phyloP scores from a whole-genome alignment of 2,888 invertebrate genomes.

The Leptinotarsa tumamoca region DNA sequence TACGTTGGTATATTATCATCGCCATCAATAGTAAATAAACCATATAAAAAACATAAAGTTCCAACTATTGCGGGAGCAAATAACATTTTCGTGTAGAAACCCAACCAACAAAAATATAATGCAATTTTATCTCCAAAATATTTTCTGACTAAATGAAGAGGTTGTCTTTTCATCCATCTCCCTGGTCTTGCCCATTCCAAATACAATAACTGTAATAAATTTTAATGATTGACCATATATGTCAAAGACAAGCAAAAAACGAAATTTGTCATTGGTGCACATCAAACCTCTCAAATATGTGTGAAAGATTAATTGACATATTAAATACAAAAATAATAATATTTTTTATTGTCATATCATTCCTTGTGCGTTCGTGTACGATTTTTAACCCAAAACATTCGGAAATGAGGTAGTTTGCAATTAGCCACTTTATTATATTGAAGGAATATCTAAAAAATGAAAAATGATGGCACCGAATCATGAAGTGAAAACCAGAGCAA shows the following conservation, averaged over 20 bases:
- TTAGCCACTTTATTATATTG: too few relatives aligned
- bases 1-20: slow-evolving; percentile 85
- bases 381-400: too few relatives aligned
- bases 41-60: slow-evolving; percentile 87
- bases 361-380: too few relatives aligned
- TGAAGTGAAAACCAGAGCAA: too few relatives aligned
- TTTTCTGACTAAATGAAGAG: slow-evolving; percentile 86
- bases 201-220: slow-evolving; percentile 78
- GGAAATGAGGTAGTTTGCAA: too few relatives aligned
- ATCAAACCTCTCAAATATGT: too few relatives aligned
- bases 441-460: too few relatives aligned
- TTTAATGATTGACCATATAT: neutral
- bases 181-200: slow-evolving; percentile 92
- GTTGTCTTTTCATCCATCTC: slow-evolving; percentile 93
- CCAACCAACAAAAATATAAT: slow-evolving; percentile 92
- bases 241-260: slow-evolving; percentile 5
- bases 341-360: too few relatives aligned
- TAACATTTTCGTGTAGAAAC: slow-evolving; percentile 91
- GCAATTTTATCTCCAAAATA: slow-evolving; percentile 95
- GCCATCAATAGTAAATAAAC: slow-evolving; percentile 84
- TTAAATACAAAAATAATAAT: too few relatives aligned
- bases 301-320: too few relatives aligned
- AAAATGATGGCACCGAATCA: too few relatives aligned
- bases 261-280: neutral
- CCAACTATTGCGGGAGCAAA: slow-evolving; percentile 90